phyloP scores from a whole-genome alignment of 1,140 invertebrate species.

The Saccostrea glomerata region DNA sequence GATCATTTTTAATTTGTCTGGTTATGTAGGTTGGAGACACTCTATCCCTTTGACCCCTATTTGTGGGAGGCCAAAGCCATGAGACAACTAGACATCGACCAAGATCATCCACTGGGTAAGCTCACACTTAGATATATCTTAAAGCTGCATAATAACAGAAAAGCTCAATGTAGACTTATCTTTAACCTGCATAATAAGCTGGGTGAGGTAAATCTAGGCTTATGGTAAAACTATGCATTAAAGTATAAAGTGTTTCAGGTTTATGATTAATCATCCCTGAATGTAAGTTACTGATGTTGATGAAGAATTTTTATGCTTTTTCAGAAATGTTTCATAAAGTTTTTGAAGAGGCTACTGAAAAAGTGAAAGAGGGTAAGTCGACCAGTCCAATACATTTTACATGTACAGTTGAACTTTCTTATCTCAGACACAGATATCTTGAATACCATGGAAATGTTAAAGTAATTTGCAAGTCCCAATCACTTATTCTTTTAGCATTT shows the following conservation, averaged over 20 bases:
- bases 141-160: no score
- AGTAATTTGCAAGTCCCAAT: no score
- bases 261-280: neutral
- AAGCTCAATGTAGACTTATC: no score
- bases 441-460: no score
- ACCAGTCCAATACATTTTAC: neutral
- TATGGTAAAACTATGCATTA: neutral
- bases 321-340: conserved; percentile 46
- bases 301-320: neutral
- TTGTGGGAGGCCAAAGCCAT: conserved; percentile 9
- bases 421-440: no score
- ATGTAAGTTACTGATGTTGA: neutral
- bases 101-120: neutral
- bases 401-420: no score
- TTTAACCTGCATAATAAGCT: no score
- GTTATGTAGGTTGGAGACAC: neutral
- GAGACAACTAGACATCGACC: neutral
- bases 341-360: conserved; percentile 31
- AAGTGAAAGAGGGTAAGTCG: conserved; percentile 34
- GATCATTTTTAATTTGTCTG: neutral
- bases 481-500: no score
- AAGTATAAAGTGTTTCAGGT: neutral
- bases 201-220: no score
- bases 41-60: neutral
- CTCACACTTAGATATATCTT: neutral